Evolutionary conservation across 1,140 invertebrate species (phyloP).

Genomic region (Achatina immaculata): DNA sequence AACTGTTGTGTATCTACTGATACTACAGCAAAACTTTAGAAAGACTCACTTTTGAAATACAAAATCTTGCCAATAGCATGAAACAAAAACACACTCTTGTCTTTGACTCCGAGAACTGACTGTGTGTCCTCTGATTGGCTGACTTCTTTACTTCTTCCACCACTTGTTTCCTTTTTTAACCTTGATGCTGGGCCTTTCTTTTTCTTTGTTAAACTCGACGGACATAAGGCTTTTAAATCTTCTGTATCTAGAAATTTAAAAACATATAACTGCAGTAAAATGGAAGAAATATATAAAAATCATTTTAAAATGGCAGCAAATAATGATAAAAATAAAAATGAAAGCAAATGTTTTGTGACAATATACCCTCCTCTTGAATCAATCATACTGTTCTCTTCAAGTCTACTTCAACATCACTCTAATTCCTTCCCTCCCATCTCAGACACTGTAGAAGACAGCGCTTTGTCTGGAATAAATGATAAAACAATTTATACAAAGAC

Average conservation of each 20-base stretch:
- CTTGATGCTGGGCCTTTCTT: constrained; percentile 36
- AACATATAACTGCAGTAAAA: background rate
- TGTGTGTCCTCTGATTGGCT: constrained; percentile 38
- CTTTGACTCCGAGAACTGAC: constrained; percentile 61
- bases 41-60: constrained; percentile 68
- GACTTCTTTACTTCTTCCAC: constrained; percentile 3
- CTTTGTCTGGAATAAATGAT: no score
- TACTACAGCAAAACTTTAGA: no score
- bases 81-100: constrained; percentile 67
- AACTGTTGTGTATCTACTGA: no score
- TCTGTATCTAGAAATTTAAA: constrained; percentile 48
- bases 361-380: background rate
- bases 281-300: background rate
- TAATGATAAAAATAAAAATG: background rate
- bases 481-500: no score
- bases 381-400: no score
- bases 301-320: background rate
- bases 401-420: no score
- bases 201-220: constrained; percentile 32
- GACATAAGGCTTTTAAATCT: constrained; percentile 43
- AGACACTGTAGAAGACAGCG: no score
- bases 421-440: no score
- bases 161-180: constrained; percentile 41
- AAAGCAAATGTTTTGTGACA: background rate
- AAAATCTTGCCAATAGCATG: constrained; percentile 70